Evolutionary conservation across 2,797 vertebrate genomes (phyloP).

Genomic region (Enteromius mattozi): DNA sequence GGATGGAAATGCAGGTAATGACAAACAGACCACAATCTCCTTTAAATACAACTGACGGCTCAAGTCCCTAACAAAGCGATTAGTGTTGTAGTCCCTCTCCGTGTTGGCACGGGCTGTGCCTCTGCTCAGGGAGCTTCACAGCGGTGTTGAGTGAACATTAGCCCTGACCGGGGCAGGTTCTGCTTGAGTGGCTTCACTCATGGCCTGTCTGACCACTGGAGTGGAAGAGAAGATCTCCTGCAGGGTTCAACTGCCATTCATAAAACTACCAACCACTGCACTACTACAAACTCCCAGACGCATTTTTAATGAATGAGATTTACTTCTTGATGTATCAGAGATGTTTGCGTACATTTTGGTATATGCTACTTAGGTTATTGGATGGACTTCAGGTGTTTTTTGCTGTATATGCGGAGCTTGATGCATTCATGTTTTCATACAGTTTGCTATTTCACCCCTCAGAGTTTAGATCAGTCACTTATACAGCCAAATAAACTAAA

Average conservation of each 20-base stretch:
- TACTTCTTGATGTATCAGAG: not conserved
- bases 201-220: slow-evolving; percentile 10
- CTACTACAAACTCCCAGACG: not conserved
- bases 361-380: not conserved
- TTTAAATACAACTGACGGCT: slow-evolving; percentile 1
- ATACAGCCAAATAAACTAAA: not conserved
- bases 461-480: not conserved
- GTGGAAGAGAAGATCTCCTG: slow-evolving; percentile 40
- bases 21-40: not conserved
- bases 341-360: not conserved
- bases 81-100: not conserved
- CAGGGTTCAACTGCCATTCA: slow-evolving; percentile 38
- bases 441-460: not conserved
- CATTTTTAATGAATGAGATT: slow-evolving; percentile 26
- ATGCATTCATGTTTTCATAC: not conserved
- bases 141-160: slow-evolving; percentile 5
- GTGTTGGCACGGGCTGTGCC: not conserved
- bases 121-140: slow-evolving; percentile 1
- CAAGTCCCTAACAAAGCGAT: slow-evolving; percentile 24
- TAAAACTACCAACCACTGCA: slow-evolving; percentile 7
- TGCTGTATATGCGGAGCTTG: not conserved
- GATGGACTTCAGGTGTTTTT: not conserved
- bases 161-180: slow-evolving; percentile 30
- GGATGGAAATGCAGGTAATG: not conserved
- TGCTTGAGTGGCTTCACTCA: slow-evolving; percentile 7